Conservation (phyloP, 1,140 invertebrate species). For the Maconellicoccus hirsutus region DNA sequence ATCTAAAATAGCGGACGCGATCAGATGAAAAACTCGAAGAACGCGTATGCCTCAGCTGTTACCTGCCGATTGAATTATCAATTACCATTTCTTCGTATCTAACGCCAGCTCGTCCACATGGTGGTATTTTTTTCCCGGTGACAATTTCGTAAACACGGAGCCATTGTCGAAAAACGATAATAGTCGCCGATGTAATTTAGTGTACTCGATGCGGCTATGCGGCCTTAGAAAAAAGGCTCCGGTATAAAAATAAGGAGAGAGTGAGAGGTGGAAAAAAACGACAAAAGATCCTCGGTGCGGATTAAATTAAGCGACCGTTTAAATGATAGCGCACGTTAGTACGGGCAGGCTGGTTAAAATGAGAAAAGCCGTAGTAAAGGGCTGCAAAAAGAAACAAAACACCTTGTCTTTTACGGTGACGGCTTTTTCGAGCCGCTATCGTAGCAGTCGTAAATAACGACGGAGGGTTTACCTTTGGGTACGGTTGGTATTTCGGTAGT, state of each 20-base stretch:
- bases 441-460: neutral
- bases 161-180: too few relatives aligned
- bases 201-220: too few relatives aligned
- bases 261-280: neutral
- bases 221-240: too few relatives aligned
- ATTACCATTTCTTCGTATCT: too few relatives aligned
- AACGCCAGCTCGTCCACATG: too few relatives aligned
- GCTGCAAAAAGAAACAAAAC: neutral
- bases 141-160: too few relatives aligned
- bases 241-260: neutral
- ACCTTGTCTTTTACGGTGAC: neutral
- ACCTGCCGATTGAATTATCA: too few relatives aligned
- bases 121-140: too few relatives aligned
- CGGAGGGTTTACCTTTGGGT: conserved; percentile 13
- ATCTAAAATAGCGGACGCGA: too few relatives aligned
- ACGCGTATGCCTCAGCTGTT: too few relatives aligned
- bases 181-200: too few relatives aligned
- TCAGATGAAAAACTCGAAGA: too few relatives aligned
- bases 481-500: neutral
- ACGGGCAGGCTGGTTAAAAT: neutral
- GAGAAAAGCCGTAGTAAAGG: neutral
- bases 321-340: conserved; percentile 16
- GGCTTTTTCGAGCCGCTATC: neutral
- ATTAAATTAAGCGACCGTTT: conserved; percentile 21
- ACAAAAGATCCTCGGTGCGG: neutral